These are phyloP conservation scores for Tichodroma muraria DNA, from an alignment of 2,113 vertebrate genomes.

Conservation along the genomic window DNA sequence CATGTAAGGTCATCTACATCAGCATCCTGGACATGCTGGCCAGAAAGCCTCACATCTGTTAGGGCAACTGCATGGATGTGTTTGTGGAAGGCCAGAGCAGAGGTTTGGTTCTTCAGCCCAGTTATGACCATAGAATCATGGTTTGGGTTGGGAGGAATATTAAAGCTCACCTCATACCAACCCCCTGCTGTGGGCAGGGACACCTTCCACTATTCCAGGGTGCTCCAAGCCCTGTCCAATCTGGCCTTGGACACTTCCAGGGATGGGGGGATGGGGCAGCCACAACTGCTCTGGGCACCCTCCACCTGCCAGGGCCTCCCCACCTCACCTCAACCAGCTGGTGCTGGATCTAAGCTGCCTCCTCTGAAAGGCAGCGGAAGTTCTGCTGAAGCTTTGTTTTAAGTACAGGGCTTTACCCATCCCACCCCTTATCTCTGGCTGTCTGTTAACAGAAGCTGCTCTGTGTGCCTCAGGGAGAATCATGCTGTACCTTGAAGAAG, in stretches of 20 bases:
- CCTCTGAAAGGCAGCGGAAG: neutral
- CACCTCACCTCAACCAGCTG: neutral
- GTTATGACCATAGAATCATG: neutral
- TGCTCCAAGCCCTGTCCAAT: fast-evolving
- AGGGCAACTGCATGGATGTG: neutral
- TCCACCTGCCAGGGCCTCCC: neutral
- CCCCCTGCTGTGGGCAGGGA: neutral
- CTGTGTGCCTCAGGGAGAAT: neutral
- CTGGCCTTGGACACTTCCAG: neutral
- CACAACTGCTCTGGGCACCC: neutral
- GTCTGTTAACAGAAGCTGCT: neutral
- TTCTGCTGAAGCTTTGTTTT: neutral
- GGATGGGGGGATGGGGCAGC: neutral
- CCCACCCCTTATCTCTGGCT: neutral
- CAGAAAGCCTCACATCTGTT: neutral
- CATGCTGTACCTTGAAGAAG: conserved; percentile 44
- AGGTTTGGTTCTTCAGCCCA: neutral
- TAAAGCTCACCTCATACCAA: neutral
- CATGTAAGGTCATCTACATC: fast-evolving
- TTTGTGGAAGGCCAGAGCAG: neutral
- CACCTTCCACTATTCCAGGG: neutral
- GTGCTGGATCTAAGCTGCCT: neutral
- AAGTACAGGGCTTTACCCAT: neutral
- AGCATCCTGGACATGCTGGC: neutral
- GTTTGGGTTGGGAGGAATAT: neutral